Evolutionary conservation across 2,888 invertebrate genomes (phyloP), one percentile per base, ranked within the genome.

Genomic region (Sarcophaga variegata): DNA sequence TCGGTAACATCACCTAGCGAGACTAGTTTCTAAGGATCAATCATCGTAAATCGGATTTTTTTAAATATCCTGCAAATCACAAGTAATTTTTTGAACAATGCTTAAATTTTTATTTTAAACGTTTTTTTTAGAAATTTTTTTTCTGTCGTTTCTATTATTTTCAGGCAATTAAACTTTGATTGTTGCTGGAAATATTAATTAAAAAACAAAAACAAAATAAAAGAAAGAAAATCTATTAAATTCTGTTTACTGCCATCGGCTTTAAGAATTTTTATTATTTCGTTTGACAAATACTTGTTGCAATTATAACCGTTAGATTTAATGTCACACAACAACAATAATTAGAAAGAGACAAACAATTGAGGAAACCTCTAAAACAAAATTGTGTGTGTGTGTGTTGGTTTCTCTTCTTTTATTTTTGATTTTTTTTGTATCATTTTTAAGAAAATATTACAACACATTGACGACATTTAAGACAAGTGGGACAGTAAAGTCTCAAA

Each of bases 401-500:
- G 37, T 6, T 37, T 37, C 6, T 37, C 6, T 49, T 49, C 14
- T 49, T 14, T 49, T 49, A 14, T 49, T 12, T 49, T 49, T 6
- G 2, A 49, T 49, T 49, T 49, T 49, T 49, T 11, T 11, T 11
- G 22, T 22, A 22, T 22, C 10, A 12, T 14, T 11, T 25, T 3
- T 4, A 67, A 37, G 37, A n/a, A 37, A 27, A 45, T 27, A 25
- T 12, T 54, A 54, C 12, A 54, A 17, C 54, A 54, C 14, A 14
- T 75, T 86, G 80, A 83, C 69, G 81, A 75, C 66, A 81, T 70
- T 84, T 81, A 63, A 54, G 37, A 81, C 83, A 83, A 87, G 83
- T 87, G 83, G 86, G 86, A 83, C 86, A 87, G 81, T 74, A 78
- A 80, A 72, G 49, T 37, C 60, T 79, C 75, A 75, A 22, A 63